These are phyloP conservation scores for Sebastes taczanowskii DNA, from an alignment of 2,797 vertebrate genomes.

Conservation along the genomic window DNA sequence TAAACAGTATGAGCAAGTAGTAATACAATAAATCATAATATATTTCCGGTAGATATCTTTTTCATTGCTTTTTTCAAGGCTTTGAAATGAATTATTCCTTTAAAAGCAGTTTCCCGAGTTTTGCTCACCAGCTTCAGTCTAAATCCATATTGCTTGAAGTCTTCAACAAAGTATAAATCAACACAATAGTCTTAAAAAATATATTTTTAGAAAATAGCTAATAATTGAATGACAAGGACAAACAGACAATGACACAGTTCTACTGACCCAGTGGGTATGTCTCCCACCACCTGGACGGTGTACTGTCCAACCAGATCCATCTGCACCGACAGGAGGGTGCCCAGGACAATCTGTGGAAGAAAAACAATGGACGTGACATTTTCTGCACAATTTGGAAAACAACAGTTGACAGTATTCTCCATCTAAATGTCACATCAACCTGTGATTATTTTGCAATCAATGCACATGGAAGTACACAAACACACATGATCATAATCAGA, in stretches of 20 bases:
- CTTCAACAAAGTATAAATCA: not conserved
- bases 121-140: not conserved
- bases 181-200: not conserved
- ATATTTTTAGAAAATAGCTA: not conserved
- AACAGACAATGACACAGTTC: conserved; percentile 33
- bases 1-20: not conserved
- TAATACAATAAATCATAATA: not conserved
- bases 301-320: conserved; percentile 68
- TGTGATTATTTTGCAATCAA: not conserved
- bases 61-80: not conserved
- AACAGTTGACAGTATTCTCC: not conserved
- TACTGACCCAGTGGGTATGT: conserved; percentile 89
- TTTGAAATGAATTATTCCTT: not conserved
- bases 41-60: not conserved
- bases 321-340: conserved; percentile 68
- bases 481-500: not conserved
- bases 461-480: not conserved
- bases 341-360: conserved; percentile 64
- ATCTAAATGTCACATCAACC: conserved; percentile 19
- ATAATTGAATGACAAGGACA: not conserved
- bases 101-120: not conserved
- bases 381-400: conserved; percentile 28
- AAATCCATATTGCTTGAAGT: too few species aligned
- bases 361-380: conserved; percentile 28
- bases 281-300: conserved; percentile 87